Evolutionary conservation across 2,113 vertebrate genomes (phyloP).

Genomic region (Trematocara variabile): DNA sequence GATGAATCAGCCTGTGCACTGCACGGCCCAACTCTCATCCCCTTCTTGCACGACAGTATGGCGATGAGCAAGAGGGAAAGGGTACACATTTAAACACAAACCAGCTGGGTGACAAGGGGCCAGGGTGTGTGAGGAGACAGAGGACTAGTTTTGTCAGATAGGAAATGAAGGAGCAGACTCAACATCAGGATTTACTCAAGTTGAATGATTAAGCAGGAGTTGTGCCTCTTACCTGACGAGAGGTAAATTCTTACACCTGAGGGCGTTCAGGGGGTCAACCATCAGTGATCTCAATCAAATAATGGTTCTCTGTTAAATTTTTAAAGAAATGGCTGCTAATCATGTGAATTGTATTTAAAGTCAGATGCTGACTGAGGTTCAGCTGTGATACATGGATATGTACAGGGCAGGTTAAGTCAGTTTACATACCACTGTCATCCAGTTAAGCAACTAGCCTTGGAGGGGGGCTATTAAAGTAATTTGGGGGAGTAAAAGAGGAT

Average conservation of each 20-base stretch:
- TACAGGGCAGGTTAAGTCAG: background rate
- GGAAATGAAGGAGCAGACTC: conserved; percentile 45
- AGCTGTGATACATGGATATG: background rate
- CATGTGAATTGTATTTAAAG: background rate
- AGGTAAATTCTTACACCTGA: conserved; percentile 22
- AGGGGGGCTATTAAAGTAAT: background rate
- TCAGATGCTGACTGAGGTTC: background rate
- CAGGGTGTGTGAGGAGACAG: conserved; percentile 37
- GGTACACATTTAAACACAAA: conserved; percentile 55
- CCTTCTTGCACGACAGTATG: conserved; percentile 17
- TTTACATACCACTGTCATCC: background rate
- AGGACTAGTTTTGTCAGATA: conserved; percentile 37
- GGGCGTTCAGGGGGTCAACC: background rate
- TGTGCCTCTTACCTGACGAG: conserved; percentile 3
- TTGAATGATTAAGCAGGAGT: conserved; percentile 7
- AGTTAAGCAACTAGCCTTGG: background rate
- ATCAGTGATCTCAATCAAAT: background rate
- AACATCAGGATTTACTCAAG: conserved; percentile 55
- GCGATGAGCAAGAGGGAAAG: conserved; percentile 28
- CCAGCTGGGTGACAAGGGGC: conserved; percentile 59
- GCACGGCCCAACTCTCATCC: conserved; percentile 21
- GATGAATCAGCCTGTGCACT: conserved; percentile 40
- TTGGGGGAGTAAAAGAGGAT: background rate
- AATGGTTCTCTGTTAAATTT: background rate
- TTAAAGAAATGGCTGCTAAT: background rate